Evolutionary conservation across 2,113 vertebrate species (phyloP), one percentile per base, ranked within the genome.

Genomic region (Archocentrus centrarchus): DNA sequence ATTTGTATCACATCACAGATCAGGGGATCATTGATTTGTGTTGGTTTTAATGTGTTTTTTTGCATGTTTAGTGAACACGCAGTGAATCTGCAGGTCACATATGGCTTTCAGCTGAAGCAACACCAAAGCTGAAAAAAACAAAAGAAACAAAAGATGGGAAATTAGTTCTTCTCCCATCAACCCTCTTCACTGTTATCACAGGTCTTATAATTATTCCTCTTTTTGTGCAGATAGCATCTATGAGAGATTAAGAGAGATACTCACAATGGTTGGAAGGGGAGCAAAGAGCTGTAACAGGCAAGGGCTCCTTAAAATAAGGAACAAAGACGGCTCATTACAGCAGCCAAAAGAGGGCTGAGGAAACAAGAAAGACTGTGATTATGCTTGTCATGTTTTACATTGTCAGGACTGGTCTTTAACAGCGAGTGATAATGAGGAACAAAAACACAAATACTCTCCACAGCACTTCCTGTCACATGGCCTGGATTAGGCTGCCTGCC

Each of bases 71-170:
- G 44, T 11, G 30, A 73, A 24, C 66, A 70, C 24, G 50, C 24
- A 53, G 66, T 70, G 47, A 53, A 32, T 3, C 35, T 14, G 32
- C 14, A 10, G 24, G 53, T 79, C 10, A 37, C n/a, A 41, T 22
- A 14, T 7, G 22, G 37, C 24, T 1, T 11, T 73, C 66, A 53
- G 27, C 66, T 53, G 15, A 18, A 53, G 50, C 5, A 53, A 53
- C 15, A 41, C 61, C 39, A 24, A 50, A n/a, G 59, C 44, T 20
- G 60, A 85, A 57, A n/a, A 18, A 41, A 77, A 44, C 27, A 0
- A 79, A 79, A 62, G 81, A 81, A 86, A 89, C 90, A 91, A 86
- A 89, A 53, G 76, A 53, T 76, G 20, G 87, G 75, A 93, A 91
- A 90, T 84, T 35, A 89, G 68, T 75, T 70, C 58, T 58, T 82